phyloP scores from a whole-genome alignment of 2,888 invertebrate genomes.

The Icerya purchasi region DNA sequence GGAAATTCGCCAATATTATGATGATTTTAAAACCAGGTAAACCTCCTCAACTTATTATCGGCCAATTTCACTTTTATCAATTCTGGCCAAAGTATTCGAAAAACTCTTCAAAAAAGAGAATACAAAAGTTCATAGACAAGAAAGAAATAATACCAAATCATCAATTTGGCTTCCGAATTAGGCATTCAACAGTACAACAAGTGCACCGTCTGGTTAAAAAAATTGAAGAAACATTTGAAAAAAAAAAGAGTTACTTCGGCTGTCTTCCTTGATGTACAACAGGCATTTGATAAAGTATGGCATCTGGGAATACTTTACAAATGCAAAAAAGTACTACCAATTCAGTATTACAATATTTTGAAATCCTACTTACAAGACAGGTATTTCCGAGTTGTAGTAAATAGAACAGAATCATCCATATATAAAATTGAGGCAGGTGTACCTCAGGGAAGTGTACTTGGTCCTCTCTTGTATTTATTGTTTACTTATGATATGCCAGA shows the following conservation, averaged over 20 bases:
- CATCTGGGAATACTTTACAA: background rate
- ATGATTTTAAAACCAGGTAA: background rate
- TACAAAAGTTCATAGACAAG: background rate
- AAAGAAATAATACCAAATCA: background rate
- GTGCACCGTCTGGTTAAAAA: background rate
- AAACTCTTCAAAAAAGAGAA: background rate
- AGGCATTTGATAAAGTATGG: background rate
- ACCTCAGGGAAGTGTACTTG: background rate
- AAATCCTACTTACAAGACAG: too few species aligned
- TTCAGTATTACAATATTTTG: background rate
- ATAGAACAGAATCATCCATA: too few species aligned
- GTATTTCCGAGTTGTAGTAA: too few species aligned
- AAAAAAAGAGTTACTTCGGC: background rate
- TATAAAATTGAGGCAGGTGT: too few species aligned
- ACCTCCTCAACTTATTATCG: background rate
- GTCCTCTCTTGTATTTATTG: background rate
- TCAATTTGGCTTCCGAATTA: background rate
- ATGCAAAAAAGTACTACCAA: background rate
- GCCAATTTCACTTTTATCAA: background rate
- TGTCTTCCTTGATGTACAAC: background rate
- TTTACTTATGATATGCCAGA: too few species aligned
- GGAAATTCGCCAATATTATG: background rate
- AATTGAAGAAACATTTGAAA: background rate
- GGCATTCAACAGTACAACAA: background rate
- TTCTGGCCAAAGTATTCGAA: background rate